Base-by-base conservation (phyloP, 2,113 vertebrate genomes). In the Colossoma macropomum region DNA sequence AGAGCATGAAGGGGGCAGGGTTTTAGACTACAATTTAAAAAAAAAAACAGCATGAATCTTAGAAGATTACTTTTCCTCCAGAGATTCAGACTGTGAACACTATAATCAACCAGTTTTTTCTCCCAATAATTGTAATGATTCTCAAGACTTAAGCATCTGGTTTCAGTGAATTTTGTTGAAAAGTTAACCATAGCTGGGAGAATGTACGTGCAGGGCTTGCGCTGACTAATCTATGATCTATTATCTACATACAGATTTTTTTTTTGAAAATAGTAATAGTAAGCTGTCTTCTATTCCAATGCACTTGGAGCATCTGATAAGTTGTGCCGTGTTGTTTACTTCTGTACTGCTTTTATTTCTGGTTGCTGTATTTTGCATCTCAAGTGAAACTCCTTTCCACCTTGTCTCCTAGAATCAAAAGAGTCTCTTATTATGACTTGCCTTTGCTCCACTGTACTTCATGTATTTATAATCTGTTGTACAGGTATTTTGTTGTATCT, bases 381-480 rank as follows among this genome's bases (percentile, higher is more conserved):
- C 41, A n/a, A 30, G 23, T 30, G 27, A 17, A 66, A 66, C 25
- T 65, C 16, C 25, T 54, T 68, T 34, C 4, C 17, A 56, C 8
- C 4, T 65, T 30, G 25, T 11, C 9, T 41, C 60, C 11, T 25
- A 45, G 6, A 66, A 16, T 12, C 3, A n/a, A n/a, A n/a, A n/a
- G 41, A 30, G 17, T 11, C 45, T 68, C 8, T 19, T 23, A 28
- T 50, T 82, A 66, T 59, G 3, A 52, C 77, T 69, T 32, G 75
- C 4, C 54, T 34, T 32, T 75, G 21, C 66, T 54, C 65, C 62
- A 72, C 11, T 71, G 59, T 62, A n/a, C 27, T 41, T 32, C 41
- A 50, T 86, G 73, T 86, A 75, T 86, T 86, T 84, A 75, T 87
- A 83, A 41, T 68, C 12, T 81, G 19, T 28, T 84, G 81, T 85